Base-by-base conservation (phyloP, 1,140 invertebrate genomes). In the Drosophila ironensis region DNA sequence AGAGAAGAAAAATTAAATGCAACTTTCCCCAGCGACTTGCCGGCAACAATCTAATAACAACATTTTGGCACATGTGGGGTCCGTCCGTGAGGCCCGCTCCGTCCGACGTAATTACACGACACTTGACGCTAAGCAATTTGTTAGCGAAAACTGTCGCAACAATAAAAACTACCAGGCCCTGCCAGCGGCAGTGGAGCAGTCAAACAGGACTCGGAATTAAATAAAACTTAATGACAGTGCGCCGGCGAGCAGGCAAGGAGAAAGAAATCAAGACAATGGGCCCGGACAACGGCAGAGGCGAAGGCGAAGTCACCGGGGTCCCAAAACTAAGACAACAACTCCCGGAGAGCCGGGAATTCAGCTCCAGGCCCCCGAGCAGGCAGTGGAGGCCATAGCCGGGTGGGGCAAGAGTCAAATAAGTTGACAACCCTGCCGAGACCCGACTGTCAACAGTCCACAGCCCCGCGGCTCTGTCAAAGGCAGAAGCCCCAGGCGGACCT, bases 51-150 rank as follows among this genome's bases (percentile, higher is more conserved):
- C 80, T 84, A 84, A 84, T 84, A 84, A 84, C 80, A 84, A 78
- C 78, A 84, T 82, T 82, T 82, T 73, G 78, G 57, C 45, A 46
- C 64, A 50, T 73, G 61, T 60, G 60, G 48, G n/a, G 24, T 27
- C 50, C 22, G 28, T 47, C 11, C n/a, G n/a, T 46, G 9, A 22
- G 9, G 14, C 12, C 19, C 20, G 27, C 16, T 69, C 68, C 72
- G 47, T 69, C 64, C 68, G 48, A 56, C 86, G 86, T 88, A 88
- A 88, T 88, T 88, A 88, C 86, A 88, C 70, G 78, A 88, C 86
- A 88, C 86, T 88, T 88, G 86, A 88, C 86, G 86, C 86, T 88
- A 74, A 88, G 86, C 86, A 88, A 88, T 88, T 88, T 88, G 86
- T 88, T 88, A 69, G 75, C 80, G 68, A 80, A 87, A 82, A 82